These are phyloP conservation scores for Leiothrix lutea DNA, from an alignment of 2,113 vertebrate species.

Conservation along the genomic window DNA sequence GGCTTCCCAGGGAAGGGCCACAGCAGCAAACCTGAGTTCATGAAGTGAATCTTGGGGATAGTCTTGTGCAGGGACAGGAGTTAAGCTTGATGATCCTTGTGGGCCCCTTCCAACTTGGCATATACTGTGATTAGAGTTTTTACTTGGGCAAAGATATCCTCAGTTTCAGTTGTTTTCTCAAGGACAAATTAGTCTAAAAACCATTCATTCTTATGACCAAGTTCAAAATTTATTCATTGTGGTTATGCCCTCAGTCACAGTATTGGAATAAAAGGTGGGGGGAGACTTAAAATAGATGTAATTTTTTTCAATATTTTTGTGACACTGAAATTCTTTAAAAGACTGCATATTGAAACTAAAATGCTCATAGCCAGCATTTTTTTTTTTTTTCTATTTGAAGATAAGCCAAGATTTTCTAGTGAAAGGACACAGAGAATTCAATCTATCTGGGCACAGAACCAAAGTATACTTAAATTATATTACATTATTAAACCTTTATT, in stretches of 20 bases:
- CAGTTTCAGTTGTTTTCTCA: not conserved
- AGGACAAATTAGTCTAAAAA: not conserved
- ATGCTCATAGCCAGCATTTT: not conserved
- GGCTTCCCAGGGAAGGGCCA: not conserved
- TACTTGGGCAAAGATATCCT: not conserved
- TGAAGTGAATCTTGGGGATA: not conserved
- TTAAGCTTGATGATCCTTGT: not conserved
- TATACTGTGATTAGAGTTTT: not conserved
- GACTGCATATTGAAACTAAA: not conserved
- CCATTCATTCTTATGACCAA: not conserved
- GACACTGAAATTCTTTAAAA: not conserved
- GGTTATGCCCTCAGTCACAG: not conserved
- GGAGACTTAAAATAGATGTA: not conserved
- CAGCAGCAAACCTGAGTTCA: not conserved
- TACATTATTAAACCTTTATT: not conserved
- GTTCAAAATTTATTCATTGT: not conserved
- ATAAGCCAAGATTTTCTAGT: not conserved
- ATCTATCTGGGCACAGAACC: not conserved
- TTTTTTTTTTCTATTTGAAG: not conserved
- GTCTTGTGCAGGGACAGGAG: not conserved
- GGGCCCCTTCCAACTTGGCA: not conserved
- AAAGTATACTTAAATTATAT: not conserved
- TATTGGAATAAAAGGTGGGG: not conserved
- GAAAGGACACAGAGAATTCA: not conserved
- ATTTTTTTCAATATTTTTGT: not conserved